Conservation (phyloP, 1,140 invertebrate species). For the Zaprionus nigranus region DNA sequence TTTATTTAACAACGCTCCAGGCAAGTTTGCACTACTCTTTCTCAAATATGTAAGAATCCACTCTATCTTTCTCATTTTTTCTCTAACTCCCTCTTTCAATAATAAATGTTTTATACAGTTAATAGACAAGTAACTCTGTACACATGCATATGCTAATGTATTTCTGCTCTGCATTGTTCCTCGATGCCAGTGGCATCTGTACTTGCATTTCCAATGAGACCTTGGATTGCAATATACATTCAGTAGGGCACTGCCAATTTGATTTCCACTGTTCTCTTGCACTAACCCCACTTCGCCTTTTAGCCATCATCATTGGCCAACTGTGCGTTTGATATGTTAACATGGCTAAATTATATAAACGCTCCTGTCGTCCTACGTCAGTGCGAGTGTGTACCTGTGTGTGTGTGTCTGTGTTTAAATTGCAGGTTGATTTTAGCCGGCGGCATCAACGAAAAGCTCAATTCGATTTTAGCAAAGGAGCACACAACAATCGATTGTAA, state of each 20-base stretch:
- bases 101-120: neutral
- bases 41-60: no score
- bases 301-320: constrained; percentile 34
- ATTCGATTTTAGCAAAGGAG: constrained; percentile 12
- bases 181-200: constrained; percentile 15
- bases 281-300: neutral
- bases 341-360: constrained; percentile 65
- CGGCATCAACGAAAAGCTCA: constrained; percentile 33
- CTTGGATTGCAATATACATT: constrained; percentile 60
- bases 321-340: constrained; percentile 61
- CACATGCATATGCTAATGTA: no score
- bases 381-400: constrained; percentile 2
- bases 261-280: constrained; percentile 30
- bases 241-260: constrained; percentile 59
- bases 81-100: neutral
- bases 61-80: no score
- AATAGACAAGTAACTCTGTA: no score
- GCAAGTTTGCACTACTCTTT: no score
- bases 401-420: constrained; percentile 30
- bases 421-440: constrained; percentile 43
- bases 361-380: constrained; percentile 6
- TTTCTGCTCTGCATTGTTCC: neutral
- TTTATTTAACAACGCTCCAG: no score
- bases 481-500: neutral
- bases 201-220: constrained; percentile 42